Conservation (phyloP, 53 echinoderm and acorn worm species). For the Mesocentrotus franciscanus region DNA sequence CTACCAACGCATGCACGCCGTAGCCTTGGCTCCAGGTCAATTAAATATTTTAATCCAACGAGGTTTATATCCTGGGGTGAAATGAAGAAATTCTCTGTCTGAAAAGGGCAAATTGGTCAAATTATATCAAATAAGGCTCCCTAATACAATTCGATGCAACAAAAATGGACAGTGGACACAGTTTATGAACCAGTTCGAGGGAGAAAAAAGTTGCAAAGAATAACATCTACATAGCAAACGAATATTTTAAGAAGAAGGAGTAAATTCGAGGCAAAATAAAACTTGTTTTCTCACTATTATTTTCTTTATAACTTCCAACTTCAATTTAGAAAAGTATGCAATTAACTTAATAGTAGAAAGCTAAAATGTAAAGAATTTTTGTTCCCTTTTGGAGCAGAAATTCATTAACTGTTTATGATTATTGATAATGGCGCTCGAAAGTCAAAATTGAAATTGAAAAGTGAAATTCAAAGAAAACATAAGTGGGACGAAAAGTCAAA, state of each 20-base stretch:
- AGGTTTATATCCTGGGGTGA: neutral
- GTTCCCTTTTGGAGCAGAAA: neutral
- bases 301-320: no score
- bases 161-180: no score
- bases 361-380: neutral
- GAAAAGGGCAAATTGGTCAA: neutral
- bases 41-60: neutral
- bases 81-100: neutral
- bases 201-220: no score
- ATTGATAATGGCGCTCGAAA: neutral
- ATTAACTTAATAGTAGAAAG: neutral
- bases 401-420: neutral
- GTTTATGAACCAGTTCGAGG: no score
- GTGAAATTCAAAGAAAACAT: neutral
- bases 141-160: no score
- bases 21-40: slow-evolving; percentile 25
- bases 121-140: neutral
- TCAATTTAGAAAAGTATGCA: neutral
- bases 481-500: neutral
- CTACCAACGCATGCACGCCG: slow-evolving; percentile 17
- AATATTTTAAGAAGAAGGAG: no score
- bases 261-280: no score
- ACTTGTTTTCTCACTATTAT: no score
- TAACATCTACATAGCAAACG: no score
- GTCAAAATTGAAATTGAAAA: neutral